Evolutionary conservation across 2,113 vertebrate genomes (phyloP).

Genomic region (Falco punctatus): DNA sequence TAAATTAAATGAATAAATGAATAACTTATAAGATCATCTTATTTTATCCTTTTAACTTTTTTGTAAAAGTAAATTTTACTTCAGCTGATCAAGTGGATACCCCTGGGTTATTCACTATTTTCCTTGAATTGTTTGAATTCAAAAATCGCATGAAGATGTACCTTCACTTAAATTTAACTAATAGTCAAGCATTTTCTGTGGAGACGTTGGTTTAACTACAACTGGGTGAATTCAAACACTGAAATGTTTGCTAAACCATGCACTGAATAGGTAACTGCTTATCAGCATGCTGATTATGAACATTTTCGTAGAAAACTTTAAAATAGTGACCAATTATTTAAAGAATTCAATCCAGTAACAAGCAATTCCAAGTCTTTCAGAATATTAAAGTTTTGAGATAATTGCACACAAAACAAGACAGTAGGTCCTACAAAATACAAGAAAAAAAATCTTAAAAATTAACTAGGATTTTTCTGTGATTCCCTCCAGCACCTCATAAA

Average conservation of each 20-base stretch:
- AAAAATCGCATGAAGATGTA: neutral
- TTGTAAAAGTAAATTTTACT: neutral
- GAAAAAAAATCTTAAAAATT: neutral
- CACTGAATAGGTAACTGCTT: neutral
- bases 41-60: neutral
- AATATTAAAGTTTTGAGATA: neutral
- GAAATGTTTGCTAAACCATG: neutral
- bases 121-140: neutral
- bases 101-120: neutral
- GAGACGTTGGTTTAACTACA: neutral
- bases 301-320: neutral
- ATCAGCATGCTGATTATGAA: neutral
- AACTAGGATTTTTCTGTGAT: neutral
- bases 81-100: neutral
- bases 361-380: neutral
- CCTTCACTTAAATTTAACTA: neutral
- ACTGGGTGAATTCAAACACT: neutral
- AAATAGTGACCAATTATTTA: neutral
- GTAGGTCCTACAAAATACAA: neutral
- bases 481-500: rapidly evolving
- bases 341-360: neutral
- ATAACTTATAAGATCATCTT: neutral
- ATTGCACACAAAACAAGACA: neutral
- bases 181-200: neutral
- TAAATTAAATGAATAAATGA: neutral